Percentiles rank a stretch among this genome's conserved stretches.
Conservation (phyloP, 2,113 vertebrate genomes). For the Phrynosoma platyrhinos region DNA sequence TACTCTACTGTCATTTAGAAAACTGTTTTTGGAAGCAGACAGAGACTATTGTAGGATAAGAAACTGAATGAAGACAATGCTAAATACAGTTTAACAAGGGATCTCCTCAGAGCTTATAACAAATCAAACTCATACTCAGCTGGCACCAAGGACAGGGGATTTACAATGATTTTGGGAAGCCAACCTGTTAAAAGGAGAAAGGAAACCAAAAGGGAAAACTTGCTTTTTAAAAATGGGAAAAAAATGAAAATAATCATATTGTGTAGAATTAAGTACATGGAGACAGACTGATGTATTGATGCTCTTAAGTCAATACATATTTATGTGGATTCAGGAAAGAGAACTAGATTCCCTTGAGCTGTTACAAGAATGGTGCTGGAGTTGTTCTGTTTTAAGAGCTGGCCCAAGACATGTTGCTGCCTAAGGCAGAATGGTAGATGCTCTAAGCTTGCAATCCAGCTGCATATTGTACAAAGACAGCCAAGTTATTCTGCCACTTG, state of each 20-base stretch:
- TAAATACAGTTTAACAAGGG: slow-evolving; percentile 31
- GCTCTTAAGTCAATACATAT: not conserved
- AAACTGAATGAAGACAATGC: slow-evolving; percentile 52
- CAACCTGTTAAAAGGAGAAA: slow-evolving; percentile 52
- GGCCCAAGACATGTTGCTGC: not conserved
- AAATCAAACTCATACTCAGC: slow-evolving; percentile 54
- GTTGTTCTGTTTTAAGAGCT: not conserved
- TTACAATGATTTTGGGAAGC: slow-evolving; percentile 38
- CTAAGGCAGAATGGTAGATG: not conserved
- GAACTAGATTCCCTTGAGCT: not conserved
- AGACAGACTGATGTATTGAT: slow-evolving; percentile 1
- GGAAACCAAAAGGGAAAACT: slow-evolving; percentile 40
- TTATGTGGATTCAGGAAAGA: not conserved
- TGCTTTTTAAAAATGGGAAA: slow-evolving; percentile 29
- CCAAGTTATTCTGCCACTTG: not conserved
- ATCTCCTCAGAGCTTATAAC: slow-evolving; percentile 45
- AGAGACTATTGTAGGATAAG: slow-evolving; percentile 53
- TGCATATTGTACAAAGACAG: not conserved
- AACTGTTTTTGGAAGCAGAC: slow-evolving; percentile 55
- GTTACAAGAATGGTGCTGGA: not conserved
- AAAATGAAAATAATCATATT: slow-evolving; percentile 13
- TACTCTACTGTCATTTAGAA: slow-evolving; percentile 32
- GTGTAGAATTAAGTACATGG: slow-evolving; percentile 8
- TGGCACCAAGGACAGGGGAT: slow-evolving; percentile 47
- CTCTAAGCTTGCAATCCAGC: not conserved